These are phyloP conservation scores for Malurus cyaneus DNA, from an alignment of 2,113 vertebrate genomes.

Conservation along the genomic window DNA sequence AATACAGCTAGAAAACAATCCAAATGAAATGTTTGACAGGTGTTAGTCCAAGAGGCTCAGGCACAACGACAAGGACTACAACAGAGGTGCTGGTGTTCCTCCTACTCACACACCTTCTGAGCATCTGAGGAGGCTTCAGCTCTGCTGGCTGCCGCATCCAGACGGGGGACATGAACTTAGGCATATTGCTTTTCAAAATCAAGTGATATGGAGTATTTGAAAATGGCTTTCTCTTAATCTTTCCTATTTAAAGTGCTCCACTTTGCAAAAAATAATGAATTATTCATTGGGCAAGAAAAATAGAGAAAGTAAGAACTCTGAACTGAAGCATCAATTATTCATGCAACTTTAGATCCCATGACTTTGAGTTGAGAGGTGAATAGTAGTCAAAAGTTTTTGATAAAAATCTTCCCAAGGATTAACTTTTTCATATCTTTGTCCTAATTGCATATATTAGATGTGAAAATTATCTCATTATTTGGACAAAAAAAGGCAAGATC, in stretches of 20 bases:
- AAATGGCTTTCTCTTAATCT: slow-evolving; percentile 46
- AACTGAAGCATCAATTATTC: slow-evolving; percentile 61
- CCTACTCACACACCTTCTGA: background rate
- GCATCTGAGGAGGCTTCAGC: background rate
- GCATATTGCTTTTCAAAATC: slow-evolving; percentile 8
- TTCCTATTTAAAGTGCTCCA: slow-evolving; percentile 41
- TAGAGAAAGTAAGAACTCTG: slow-evolving; percentile 47
- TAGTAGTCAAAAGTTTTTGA: slow-evolving; percentile 32
- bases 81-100: background rate
- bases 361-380: slow-evolving; percentile 50
- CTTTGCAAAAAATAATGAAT: slow-evolving; percentile 59
- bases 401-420: slow-evolving; percentile 24
- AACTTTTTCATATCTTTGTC: background rate
- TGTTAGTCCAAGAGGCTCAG: background rate
- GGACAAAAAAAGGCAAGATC: background rate
- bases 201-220: slow-evolving; percentile 19
- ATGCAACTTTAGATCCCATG: slow-evolving; percentile 47
- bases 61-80: background rate
- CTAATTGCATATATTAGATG: background rate
- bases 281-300: slow-evolving; percentile 57
- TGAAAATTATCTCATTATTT: background rate
- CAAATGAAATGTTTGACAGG: background rate
- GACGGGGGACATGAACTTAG: background rate
- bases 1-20: background rate
- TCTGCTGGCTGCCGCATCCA: background rate